phyloP scores from a whole-genome alignment of 2,888 invertebrate species.

The Ophioninae sp. region DNA sequence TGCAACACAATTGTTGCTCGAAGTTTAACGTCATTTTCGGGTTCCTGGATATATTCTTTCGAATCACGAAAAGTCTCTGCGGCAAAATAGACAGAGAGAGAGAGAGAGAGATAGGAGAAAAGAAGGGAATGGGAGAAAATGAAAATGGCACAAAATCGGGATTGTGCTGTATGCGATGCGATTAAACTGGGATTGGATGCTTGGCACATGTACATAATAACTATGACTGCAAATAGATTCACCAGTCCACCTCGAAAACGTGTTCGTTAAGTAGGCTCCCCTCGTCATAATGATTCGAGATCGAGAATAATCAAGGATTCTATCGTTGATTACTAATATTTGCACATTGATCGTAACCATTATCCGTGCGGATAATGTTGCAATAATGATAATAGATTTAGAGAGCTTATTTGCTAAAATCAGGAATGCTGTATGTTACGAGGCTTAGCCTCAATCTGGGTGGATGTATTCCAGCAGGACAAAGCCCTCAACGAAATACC shows the following conservation, averaged over 20 bases:
- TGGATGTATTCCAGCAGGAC: neutral
- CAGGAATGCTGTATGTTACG: neutral
- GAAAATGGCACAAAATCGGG: too few species aligned
- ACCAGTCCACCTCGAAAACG: neutral
- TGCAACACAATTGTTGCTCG: too few species aligned
- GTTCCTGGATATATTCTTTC: too few species aligned
- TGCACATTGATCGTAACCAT: neutral
- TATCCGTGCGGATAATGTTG: neutral
- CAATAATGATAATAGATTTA: neutral
- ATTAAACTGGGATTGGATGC: neutral
- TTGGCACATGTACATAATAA: neutral
- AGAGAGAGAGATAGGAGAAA: too few species aligned
- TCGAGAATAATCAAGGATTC: neutral
- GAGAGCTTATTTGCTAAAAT: neutral
- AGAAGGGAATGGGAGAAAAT: too few species aligned
- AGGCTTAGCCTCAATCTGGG: neutral
- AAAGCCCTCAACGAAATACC: neutral
- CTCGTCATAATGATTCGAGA: neutral
- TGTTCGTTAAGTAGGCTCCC: neutral
- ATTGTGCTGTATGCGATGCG: too few species aligned
- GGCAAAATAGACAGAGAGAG: too few species aligned
- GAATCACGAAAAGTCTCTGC: too few species aligned
- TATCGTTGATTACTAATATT: neutral
- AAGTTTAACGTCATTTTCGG: too few species aligned
- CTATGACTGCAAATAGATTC: neutral